Evolutionary conservation across 2,113 vertebrate genomes (phyloP).

Genomic region (Heliornis fulica): DNA sequence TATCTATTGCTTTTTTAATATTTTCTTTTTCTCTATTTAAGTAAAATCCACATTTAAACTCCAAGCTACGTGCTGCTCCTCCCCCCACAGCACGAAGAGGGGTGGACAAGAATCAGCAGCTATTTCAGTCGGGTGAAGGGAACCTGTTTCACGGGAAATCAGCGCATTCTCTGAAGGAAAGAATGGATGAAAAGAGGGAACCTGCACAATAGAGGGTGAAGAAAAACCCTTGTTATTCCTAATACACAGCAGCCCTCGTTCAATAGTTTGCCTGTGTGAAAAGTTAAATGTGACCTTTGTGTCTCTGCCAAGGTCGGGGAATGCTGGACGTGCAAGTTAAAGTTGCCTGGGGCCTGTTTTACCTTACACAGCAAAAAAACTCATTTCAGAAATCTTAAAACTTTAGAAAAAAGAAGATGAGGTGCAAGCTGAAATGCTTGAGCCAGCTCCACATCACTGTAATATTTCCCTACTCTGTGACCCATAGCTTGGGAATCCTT

Average conservation of each 20-base stretch:
- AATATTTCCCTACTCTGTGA: background rate
- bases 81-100: background rate
- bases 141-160: background rate
- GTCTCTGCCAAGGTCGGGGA: slow-evolving; percentile 39
- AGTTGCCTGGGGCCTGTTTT: slow-evolving; percentile 30
- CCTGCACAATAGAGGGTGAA: background rate
- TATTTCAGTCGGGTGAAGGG: background rate
- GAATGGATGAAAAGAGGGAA: background rate
- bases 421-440: background rate
- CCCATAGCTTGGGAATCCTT: background rate
- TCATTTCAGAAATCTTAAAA: background rate
- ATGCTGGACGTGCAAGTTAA: slow-evolving; percentile 2
- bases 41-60: background rate
- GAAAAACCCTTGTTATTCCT: slow-evolving; percentile 15
- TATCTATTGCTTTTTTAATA: background rate
- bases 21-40: background rate
- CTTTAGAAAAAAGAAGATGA: background rate
- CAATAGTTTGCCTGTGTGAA: slow-evolving; percentile 1
- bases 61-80: background rate
- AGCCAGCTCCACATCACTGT: background rate
- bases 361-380: slow-evolving; percentile 4
- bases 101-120: background rate
- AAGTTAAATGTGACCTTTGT: slow-evolving; percentile 49
- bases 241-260: background rate
- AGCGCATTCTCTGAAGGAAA: background rate